Base-by-base conservation (phyloP, 2,888 invertebrate species). In the Maniola hyperantus region DNA sequence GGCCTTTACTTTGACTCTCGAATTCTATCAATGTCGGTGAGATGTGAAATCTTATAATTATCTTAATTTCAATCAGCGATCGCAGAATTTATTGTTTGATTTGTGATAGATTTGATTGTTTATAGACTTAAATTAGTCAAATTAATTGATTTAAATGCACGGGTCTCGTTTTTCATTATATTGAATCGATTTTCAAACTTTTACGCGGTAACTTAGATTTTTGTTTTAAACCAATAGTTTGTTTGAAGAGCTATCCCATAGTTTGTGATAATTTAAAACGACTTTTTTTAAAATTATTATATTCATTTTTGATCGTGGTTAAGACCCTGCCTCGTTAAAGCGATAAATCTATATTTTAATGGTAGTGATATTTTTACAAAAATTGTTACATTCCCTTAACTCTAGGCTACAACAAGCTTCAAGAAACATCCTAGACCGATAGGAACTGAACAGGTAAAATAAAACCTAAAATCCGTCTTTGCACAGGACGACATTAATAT, bases 301-400 rank as follows among this genome's bases (percentile, higher is more conserved):
- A 64, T 59, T 53, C 42, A 34, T 44, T 84, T 83, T 83, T 84
- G 88, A 87, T 88, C 87, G 85, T 88, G 87, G 84, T 89, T 85
- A 82, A 84, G 88, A 91, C 91, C 91, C 91, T 92, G 91, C 91
- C 85, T 91, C 88, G 88, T 90, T 89, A 84, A 91, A 91, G 91
- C 90, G 83, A 89, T 89, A 87, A 79, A 84, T 80, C 83, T 87
- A 87, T 42, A 57, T 42, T 83, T 79, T 83, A 81, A 84, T 82
- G 79, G 81, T 85, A 86, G 74, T 79, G 79, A 85, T 85, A 87
- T 83, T 70, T 72, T 73, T 74, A 77, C 72, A 74, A 72, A 86
- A 83, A 83, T 81, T 66, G 34, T 82, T 85, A 84, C 79, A 76
- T 72, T 72, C 72, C 68, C 79, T 77, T 81, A 81, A 67, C 46